Base-by-base conservation (phyloP, 2,888 invertebrate species). In the Heteropelma amictum region DNA sequence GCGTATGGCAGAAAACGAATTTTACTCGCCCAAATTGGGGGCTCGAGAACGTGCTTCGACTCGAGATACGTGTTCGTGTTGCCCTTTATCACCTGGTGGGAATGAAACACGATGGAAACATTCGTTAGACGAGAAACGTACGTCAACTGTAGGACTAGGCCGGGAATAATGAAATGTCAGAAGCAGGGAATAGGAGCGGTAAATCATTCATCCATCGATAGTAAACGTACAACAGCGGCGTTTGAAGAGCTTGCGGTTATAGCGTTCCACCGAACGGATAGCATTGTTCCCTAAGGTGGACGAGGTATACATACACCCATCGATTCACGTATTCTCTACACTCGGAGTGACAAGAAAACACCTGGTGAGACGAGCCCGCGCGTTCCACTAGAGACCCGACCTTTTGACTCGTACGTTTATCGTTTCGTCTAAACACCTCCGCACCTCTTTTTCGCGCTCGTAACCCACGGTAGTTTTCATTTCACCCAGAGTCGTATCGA, bases 51-150 rank as follows among this genome's bases (percentile, higher is more conserved):
- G 79, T 93, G 92, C 88, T 96, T 94, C 81, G 93, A 93, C 83
- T 95, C 94, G 78, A 95, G 90, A 88, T 96, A 96, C n/a, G 97
- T 96, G 89, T 97, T 96, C 56, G 92, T 93, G 90, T 97, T 97
- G 60, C 96, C 97, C 35, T 92, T 90, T 79, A 97, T 91, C 74
- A 95, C 93, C 95, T 97, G 93, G 19, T 86, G 84, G 69, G 71
- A 75, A 74, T 23, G 40, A 64, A 60, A 72, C 58, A 72, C 6
- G 28, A 21, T 19, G 38, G 10, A 60, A 58, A 60, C 17, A 61
- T 47, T 67, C 67, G 56, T 47, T 67, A 56, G 33, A 47, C 47
- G 35, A 56, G 21, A 67, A 35, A 38, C 33, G 12, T n/a, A 26
- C 26, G 42, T 53, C 28, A 72, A 67, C 47, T 26, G 49, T 12